phyloP scores from a whole-genome alignment of 2,113 vertebrate species.

The Bostrychus sinensis region DNA sequence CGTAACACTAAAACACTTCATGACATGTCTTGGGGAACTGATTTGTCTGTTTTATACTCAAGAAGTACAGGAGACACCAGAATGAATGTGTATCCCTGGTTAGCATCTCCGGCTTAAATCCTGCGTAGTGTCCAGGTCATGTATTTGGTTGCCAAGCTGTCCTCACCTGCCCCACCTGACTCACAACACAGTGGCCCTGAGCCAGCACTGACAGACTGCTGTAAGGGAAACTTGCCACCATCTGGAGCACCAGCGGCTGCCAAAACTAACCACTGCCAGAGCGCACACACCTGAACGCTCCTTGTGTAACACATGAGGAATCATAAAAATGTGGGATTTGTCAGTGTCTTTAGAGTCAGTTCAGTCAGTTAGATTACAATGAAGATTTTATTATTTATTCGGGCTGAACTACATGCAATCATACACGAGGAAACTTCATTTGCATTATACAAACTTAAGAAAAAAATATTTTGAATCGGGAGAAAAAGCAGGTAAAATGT shows the following conservation, averaged over 20 bases:
- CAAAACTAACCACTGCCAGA: no score
- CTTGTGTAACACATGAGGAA: no score
- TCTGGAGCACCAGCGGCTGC: no score
- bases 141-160: not conserved
- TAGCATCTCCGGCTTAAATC: not conserved
- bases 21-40: no score
- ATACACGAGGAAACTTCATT: not conserved
- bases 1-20: no score
- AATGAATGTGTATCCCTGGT: not conserved
- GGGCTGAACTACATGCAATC: not conserved
- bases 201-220: no score
- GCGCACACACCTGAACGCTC: no score
- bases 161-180: constrained; percentile 8
- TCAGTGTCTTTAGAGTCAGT: not conserved
- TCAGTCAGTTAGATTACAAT: no score
- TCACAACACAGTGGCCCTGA: not conserved
- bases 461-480: not conserved
- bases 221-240: no score
- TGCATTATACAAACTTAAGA: not conserved
- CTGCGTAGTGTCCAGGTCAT: not conserved
- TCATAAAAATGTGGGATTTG: no score
- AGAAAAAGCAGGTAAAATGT: not conserved
- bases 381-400: not conserved
- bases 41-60: no score
- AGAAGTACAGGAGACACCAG: not conserved